These are phyloP conservation scores for Okamejei kenojei DNA, from an alignment of 2,797 vertebrate genomes.

Conservation along the genomic window DNA sequence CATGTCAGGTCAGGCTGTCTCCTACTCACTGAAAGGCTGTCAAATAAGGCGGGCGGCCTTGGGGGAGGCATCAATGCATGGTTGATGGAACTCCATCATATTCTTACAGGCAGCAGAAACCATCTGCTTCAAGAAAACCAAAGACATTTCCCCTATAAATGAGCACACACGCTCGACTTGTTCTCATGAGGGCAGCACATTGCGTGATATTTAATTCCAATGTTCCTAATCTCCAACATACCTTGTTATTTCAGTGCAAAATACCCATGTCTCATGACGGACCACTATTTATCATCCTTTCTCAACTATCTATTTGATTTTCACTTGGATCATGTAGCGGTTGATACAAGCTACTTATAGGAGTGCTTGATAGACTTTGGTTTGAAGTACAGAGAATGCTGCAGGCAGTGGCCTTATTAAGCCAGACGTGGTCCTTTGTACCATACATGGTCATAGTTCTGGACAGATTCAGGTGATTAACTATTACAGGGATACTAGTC, in stretches of 20 bases:
- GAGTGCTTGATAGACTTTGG: neutral
- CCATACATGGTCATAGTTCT: no score
- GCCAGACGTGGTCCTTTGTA: neutral
- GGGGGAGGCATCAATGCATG: neutral
- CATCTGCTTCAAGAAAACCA: neutral
- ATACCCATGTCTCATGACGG: neutral
- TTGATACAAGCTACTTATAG: neutral
- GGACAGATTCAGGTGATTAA: no score
- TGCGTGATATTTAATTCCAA: slow-evolving; percentile 27
- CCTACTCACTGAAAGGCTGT: neutral
- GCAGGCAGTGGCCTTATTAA: no score
- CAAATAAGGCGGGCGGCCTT: neutral
- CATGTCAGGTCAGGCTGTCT: neutral
- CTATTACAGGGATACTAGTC: no score
- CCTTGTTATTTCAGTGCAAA: neutral
- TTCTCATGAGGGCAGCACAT: slow-evolving; percentile 17
- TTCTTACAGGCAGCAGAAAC: neutral
- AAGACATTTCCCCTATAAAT: slow-evolving; percentile 26
- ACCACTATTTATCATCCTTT: neutral
- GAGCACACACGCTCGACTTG: neutral
- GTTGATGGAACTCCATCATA: neutral
- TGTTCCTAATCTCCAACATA: slow-evolving; percentile 10
- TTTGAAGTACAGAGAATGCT: neutral
- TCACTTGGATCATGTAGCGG: neutral
- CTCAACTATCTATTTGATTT: neutral